phyloP scores from a whole-genome alignment of 1,140 invertebrate genomes.

The Melanaphis sacchari region DNA sequence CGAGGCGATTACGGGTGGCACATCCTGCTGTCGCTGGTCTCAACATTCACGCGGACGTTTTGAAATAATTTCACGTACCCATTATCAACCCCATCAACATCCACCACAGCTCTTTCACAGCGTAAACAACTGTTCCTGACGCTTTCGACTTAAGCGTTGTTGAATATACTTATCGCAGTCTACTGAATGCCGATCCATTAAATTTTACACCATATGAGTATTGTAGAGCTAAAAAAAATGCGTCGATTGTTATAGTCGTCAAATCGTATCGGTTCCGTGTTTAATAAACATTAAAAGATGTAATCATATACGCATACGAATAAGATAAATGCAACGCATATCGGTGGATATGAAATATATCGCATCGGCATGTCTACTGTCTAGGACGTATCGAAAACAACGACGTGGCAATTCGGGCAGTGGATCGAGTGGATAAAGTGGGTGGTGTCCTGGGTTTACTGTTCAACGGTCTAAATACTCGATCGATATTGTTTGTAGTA shows the following conservation, averaged over 20 bases:
- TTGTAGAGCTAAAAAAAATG: background rate
- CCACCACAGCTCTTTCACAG: background rate
- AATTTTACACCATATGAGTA: background rate
- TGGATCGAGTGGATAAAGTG: background rate
- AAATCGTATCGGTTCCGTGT: background rate
- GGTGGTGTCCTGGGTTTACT: background rate
- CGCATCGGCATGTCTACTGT: background rate
- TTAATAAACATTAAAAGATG: background rate
- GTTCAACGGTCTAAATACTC: background rate
- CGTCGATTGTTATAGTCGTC: background rate
- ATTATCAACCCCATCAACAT: background rate
- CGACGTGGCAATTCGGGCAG: background rate
- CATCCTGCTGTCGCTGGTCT: background rate
- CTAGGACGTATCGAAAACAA: background rate
- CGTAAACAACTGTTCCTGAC: background rate
- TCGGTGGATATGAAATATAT: background rate
- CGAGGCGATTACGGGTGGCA: background rate
- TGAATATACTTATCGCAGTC: background rate
- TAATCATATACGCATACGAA: background rate
- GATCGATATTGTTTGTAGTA: background rate
- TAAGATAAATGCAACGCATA: background rate
- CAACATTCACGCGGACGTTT: background rate
- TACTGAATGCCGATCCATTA: background rate
- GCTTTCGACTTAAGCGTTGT: background rate
- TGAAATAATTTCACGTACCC: background rate